Evolutionary conservation across 2,113 vertebrate genomes (phyloP).

Genomic region (Butorides virescens): DNA sequence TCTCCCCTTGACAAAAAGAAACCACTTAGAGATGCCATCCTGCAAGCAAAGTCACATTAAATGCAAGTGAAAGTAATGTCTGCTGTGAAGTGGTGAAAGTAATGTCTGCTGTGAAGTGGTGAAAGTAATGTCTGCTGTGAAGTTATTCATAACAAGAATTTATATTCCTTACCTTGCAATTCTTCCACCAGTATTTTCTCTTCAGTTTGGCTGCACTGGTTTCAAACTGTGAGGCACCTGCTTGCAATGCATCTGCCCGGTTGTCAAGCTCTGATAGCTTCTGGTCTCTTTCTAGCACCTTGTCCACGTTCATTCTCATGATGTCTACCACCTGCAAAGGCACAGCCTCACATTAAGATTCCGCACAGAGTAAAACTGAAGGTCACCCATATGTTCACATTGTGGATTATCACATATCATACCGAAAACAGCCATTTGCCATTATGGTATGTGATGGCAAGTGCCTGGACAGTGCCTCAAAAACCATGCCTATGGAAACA

Average conservation of each 20-base stretch:
- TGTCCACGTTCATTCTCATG: slow-evolving; percentile 74
- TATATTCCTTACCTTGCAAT: slow-evolving; percentile 81
- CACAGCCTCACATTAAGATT: neutral
- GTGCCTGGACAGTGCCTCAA: neutral
- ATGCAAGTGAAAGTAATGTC: neutral
- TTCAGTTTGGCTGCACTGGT: slow-evolving; percentile 87
- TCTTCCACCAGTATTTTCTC: slow-evolving; percentile 94
- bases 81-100: neutral
- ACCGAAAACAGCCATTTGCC: neutral
- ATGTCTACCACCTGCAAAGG: slow-evolving; percentile 70
- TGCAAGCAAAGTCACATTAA: neutral
- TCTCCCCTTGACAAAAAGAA: neutral
- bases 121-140: neutral
- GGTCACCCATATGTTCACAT: fast-evolving
- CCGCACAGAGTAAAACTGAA: neutral
- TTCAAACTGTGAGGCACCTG: slow-evolving; percentile 75
- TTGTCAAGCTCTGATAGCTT: slow-evolving; percentile 73
- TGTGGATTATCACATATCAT: neutral
- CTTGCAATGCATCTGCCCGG: slow-evolving; percentile 72
- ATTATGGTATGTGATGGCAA: neutral
- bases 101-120: neutral
- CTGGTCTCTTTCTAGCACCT: slow-evolving; percentile 73
- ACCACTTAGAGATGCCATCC: neutral
- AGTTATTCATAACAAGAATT: neutral
- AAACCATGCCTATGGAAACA: neutral